A percentile compares a stretch with the other conserved stretches of the same genome.
phyloP scores from a whole-genome alignment of 2,888 invertebrate genomes.

The Meiosimyza decipiens region DNA sequence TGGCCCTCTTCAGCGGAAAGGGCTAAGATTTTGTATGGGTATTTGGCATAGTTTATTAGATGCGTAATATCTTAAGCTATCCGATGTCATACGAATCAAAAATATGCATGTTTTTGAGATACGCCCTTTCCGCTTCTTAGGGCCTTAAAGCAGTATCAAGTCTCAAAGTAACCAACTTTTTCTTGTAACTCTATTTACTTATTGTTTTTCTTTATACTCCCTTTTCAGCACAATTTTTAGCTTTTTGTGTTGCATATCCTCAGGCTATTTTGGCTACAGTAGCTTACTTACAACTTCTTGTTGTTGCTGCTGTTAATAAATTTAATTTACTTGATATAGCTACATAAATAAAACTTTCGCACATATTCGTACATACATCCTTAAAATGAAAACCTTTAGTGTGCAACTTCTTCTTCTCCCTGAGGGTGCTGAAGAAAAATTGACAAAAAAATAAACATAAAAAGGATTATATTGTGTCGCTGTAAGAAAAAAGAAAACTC shows the following conservation, averaged over 20 bases:
- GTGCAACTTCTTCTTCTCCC: background rate
- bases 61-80: too few species aligned
- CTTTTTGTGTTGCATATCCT: slow-evolving; percentile 21
- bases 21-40: too few species aligned
- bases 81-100: too few species aligned
- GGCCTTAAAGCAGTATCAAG: too few species aligned
- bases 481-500: background rate
- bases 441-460: background rate
- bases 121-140: too few species aligned
- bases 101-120: too few species aligned
- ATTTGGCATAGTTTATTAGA: too few species aligned
- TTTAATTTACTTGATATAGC: slow-evolving; percentile 10
- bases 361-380: slow-evolving; percentile 11
- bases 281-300: slow-evolving; percentile 6
- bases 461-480: slow-evolving; percentile 28
- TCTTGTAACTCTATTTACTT: too few species aligned
- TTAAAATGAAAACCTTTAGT: background rate
- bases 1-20: too few species aligned
- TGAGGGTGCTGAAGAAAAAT: background rate
- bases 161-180: too few species aligned
- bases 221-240: background rate
- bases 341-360: slow-evolving; percentile 57
- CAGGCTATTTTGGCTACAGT: slow-evolving; percentile 11
- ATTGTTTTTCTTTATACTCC: too few species aligned
- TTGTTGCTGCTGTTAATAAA: slow-evolving; percentile 20